Percentiles rank a stretch among this genome's conserved stretches.
These are phyloP conservation scores for Pissodes strobi DNA, from an alignment of 1,140 invertebrate species.

Conservation along the genomic window DNA sequence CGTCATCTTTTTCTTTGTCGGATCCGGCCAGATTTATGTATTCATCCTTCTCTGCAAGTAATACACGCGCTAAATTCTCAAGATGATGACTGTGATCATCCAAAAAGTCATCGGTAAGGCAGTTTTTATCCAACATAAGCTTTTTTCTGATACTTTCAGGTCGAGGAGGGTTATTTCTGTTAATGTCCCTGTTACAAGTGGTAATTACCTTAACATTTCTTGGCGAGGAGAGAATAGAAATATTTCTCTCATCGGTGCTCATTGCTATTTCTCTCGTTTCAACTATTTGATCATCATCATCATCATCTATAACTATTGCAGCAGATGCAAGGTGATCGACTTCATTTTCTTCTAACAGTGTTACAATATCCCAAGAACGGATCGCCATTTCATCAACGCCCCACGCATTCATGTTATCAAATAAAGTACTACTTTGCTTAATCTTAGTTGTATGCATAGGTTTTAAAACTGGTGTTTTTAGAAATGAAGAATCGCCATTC, in stretches of 20 bases:
- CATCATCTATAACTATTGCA: neutral
- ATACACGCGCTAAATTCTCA: constrained; percentile 60
- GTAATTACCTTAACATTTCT: constrained; percentile 43
- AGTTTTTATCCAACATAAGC: constrained; percentile 67
- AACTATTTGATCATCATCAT: constrained; percentile 15
- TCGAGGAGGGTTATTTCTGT: constrained; percentile 4
- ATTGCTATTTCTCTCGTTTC: constrained; percentile 32
- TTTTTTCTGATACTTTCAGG: constrained; percentile 43
- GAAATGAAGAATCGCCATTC: constrained; percentile 9
- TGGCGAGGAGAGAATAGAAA: constrained; percentile 33
- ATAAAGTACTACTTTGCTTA: constrained; percentile 12
- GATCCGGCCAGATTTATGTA: constrained; percentile 7
- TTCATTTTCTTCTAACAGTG: constrained; percentile 32
- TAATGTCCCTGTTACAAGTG: constrained; percentile 56
- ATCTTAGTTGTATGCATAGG: neutral
- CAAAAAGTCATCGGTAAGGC: constrained; percentile 60
- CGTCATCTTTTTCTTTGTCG: neutral
- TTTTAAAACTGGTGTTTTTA: constrained; percentile 13
- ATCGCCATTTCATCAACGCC: constrained; percentile 40
- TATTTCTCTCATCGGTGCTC: constrained; percentile 34
- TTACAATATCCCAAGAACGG: constrained; percentile 46
- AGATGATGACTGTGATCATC: constrained; percentile 34
- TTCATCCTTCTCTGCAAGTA: constrained; percentile 60
- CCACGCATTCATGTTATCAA: constrained; percentile 38
- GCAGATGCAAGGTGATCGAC: no score